Evolutionary conservation across 2,113 vertebrate genomes (phyloP).

Genomic region (Menidia beryllina): DNA sequence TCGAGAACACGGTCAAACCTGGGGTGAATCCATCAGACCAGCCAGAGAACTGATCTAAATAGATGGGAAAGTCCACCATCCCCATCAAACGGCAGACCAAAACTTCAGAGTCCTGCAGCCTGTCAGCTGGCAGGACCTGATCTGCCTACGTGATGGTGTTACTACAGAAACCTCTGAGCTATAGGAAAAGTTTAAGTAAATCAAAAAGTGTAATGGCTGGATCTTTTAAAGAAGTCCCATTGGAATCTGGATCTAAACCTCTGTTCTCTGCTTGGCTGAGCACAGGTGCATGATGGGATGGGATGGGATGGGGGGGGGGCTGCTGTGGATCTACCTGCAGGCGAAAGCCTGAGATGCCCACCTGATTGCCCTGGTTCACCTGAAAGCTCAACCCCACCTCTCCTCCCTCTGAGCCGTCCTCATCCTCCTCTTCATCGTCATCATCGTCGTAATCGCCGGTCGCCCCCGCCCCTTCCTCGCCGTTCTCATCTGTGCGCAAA

Average conservation of each 20-base stretch:
- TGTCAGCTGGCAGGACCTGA: background rate
- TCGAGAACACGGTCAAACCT: constrained; percentile 13
- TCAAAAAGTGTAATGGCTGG: background rate
- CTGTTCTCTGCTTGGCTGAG: constrained; percentile 42
- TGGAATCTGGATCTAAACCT: background rate
- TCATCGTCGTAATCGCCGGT: constrained; percentile 43
- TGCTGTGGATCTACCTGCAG: constrained; percentile 8
- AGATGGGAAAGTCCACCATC: no score
- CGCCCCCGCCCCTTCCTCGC: constrained; percentile 17
- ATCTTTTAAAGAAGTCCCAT: background rate
- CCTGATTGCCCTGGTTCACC: constrained; percentile 34
- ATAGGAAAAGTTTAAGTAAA: background rate
- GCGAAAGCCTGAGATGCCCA: constrained; percentile 18
- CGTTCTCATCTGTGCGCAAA: constrained; percentile 60
- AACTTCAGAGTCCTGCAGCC: no score
- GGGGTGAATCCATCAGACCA: constrained; percentile 13
- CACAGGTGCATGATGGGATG: constrained; percentile 37
- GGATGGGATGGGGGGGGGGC: background rate
- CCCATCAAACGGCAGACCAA: background rate
- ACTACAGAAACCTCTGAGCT: background rate
- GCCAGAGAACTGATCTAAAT: constrained; percentile 22
- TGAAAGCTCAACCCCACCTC: constrained; percentile 26
- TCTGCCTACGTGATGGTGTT: background rate
- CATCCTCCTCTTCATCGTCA: constrained; percentile 66
- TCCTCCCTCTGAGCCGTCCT: constrained; percentile 45